These are phyloP conservation scores for Marmota monax DNA, from an alignment of 2,113 vertebrate species.

Conservation along the genomic window DNA sequence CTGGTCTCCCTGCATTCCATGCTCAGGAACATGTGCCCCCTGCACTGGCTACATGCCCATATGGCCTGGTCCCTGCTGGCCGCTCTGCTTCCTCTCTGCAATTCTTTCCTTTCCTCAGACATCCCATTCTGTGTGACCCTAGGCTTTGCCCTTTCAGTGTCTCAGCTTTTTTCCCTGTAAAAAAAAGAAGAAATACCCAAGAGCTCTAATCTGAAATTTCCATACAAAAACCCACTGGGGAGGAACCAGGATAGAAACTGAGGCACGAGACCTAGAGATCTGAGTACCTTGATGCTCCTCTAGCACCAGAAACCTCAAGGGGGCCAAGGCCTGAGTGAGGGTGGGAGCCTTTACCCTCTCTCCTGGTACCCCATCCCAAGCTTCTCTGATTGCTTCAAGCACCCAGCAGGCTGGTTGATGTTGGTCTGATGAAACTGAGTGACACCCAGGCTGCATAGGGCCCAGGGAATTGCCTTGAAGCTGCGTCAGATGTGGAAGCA, in stretches of 20 bases:
- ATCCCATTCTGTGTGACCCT: neutral
- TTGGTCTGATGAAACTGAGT: slow-evolving; percentile 18
- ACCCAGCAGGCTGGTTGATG: neutral
- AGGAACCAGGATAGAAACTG: neutral
- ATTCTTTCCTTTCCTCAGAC: neutral
- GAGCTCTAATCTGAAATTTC: neutral
- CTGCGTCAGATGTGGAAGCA: neutral
- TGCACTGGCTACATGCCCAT: neutral
- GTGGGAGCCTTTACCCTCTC: accelerated
- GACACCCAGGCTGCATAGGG: neutral
- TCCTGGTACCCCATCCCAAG: neutral
- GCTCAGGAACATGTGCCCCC: neutral
- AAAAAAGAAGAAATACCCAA: neutral
- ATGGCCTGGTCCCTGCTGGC: neutral
- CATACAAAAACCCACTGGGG: neutral
- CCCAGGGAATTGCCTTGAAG: neutral
- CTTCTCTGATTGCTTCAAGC: neutral
- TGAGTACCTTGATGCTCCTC: no score
- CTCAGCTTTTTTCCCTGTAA: neutral
- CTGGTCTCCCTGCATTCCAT: accelerated
- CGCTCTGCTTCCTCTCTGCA: neutral
- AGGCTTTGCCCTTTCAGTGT: neutral
- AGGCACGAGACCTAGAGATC: no score
- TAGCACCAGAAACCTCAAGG: neutral
- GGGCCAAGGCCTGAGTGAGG: accelerated